These are phyloP conservation scores for Myanophis thanlyinensis DNA, from an alignment of 2,113 vertebrate genomes.

Conservation along the genomic window DNA sequence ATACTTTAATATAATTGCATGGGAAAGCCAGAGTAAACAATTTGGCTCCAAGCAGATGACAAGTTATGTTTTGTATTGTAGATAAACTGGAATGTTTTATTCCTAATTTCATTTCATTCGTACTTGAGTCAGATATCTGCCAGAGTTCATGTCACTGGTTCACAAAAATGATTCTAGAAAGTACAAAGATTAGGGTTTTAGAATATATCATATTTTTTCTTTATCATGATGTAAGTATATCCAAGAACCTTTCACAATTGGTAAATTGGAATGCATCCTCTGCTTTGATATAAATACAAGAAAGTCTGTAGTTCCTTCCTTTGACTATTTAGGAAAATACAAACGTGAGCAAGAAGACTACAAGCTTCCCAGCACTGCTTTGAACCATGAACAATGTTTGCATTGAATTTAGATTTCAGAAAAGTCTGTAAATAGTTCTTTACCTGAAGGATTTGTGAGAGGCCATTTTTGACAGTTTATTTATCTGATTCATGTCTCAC, in stretches of 20 bases:
- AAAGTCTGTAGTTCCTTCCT: not conserved
- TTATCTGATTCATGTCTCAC: not conserved
- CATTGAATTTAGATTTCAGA: not conserved
- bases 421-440: not conserved
- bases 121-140: not conserved
- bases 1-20: not conserved
- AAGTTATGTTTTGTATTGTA: not conserved
- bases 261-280: not conserved
- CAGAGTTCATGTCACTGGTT: not conserved
- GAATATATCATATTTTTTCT: not conserved
- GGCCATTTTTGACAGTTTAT: not conserved
- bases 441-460: not conserved
- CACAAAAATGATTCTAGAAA: not conserved
- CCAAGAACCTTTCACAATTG: not conserved
- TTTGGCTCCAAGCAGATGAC: not conserved
- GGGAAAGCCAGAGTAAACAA: not conserved
- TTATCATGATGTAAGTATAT: not conserved
- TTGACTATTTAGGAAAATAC: not conserved
- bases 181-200: not conserved
- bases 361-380: not conserved
- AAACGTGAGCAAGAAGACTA: not conserved
- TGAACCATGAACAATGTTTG: not conserved
- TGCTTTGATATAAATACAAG: not conserved
- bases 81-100: not conserved
- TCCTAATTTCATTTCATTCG: not conserved